Conservation (phyloP, 2,888 invertebrate species). For the Dryobota labecula region DNA sequence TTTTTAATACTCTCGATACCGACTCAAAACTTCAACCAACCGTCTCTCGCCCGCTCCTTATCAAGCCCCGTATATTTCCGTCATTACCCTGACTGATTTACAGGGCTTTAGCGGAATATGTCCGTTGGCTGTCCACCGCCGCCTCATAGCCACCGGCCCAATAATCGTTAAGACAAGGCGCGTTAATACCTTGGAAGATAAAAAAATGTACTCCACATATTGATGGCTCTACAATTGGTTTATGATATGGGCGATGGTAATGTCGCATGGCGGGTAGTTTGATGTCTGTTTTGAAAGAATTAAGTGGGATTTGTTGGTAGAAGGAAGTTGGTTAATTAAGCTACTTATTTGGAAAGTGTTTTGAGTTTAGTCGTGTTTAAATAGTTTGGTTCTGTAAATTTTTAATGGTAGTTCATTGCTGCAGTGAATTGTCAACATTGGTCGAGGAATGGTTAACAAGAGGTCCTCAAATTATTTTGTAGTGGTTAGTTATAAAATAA, state of each 20-base stretch:
- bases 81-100: constrained; percentile 83
- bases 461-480: neutral
- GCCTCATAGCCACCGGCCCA: constrained; percentile 79
- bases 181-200: constrained; percentile 80
- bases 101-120: constrained; percentile 80
- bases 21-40: constrained; percentile 8
- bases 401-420: neutral
- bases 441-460: neutral
- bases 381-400: neutral
- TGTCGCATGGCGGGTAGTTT: constrained; percentile 57
- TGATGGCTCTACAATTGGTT: constrained; percentile 77
- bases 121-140: constrained; percentile 73
- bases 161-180: constrained; percentile 87
- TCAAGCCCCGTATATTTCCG: constrained; percentile 70
- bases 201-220: constrained; percentile 72
- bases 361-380: neutral
- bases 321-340: constrained; percentile 25
- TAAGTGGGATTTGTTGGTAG: constrained; percentile 19
- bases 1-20: constrained; percentile 25
- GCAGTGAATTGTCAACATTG: neutral
- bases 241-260: constrained; percentile 61
- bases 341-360: constrained; percentile 6
- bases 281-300: constrained; percentile 46
- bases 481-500: too few species aligned
- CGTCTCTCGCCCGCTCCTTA: constrained; percentile 52